phyloP scores from a whole-genome alignment of 1,140 invertebrate species.

The Heliothis virescens region DNA sequence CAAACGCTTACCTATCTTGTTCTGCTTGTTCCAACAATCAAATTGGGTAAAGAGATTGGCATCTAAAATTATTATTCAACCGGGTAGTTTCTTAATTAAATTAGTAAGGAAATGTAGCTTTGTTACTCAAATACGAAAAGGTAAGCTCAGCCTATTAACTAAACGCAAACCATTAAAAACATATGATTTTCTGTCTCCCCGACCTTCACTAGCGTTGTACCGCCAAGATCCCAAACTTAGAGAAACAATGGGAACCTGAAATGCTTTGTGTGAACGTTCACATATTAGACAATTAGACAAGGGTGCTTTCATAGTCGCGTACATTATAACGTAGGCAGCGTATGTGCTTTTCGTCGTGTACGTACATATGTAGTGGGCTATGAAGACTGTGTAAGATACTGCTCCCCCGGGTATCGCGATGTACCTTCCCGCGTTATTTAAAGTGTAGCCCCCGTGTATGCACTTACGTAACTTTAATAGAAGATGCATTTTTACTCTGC shows the following conservation, averaged over 20 bases:
- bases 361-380: constrained; percentile 2
- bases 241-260: constrained; percentile 31
- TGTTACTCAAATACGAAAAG: no score
- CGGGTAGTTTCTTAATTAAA: no score
- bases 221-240: constrained; percentile 22
- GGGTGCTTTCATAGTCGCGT: not conserved
- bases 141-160: not conserved
- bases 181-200: not conserved
- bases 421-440: constrained; percentile 33
- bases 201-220: not conserved
- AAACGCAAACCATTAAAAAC: no score
- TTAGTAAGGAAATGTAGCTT: no score
- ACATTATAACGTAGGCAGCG: constrained; percentile 8
- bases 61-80: constrained; percentile 1
- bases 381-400: constrained; percentile 30
- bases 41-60: constrained; percentile 18
- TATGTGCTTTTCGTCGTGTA: constrained; percentile 16
- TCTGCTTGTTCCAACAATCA: not conserved
- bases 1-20: constrained; percentile 7
- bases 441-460: constrained; percentile 13
- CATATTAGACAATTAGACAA: constrained; percentile 33
- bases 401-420: constrained; percentile 19
- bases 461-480: constrained; percentile 9
- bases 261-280: constrained; percentile 26
- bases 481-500: not conserved